Base-by-base conservation (phyloP, 1,140 invertebrate genomes). In the Conus ventricosus region DNA sequence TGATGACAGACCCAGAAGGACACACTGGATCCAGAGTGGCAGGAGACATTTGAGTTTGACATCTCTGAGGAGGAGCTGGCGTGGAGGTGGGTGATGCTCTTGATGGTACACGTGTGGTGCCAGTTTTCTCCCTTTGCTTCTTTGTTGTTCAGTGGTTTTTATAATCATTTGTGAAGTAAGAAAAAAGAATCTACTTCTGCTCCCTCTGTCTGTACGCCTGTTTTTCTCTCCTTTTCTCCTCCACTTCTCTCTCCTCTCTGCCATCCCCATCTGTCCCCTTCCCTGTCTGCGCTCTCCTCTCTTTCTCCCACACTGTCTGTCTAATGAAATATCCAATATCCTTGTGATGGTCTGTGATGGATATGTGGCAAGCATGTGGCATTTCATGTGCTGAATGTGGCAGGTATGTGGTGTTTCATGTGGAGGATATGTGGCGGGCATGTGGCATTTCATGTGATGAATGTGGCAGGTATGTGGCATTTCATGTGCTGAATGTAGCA, bases 41-140 rank as follows among this genome's bases (percentile, higher is more conserved):
- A 92, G n/a, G 93, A 94, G 88, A 93, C 92, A 8, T 94, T 94
- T 91, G 92, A 94, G 87, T 94, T 93, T 91, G 67, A 87, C 13
- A 85, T 94, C 8, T 86, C 92, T 80, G 51, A 89, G 67, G 93
- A 94, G 85, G 94, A 94, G 82, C 90, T 94, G 53, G 78, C 81
- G 7, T 89, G 90, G 76, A 93, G 93, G 94, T 94, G 88, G 88
- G 87, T 89, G 11, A 25, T 39, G 23, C 80, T 25, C 27, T 8
- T 67, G 39, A 39, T 39, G 39, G 39, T 39, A 39, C 39, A 39
- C 39, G 39, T 60, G 57, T 8, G 57, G 57, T 60, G 1, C 57
- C 13, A 13, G 8, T 60, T 8, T 60, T 15, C 57, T 0, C 57
- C 15, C 57, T 60, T 15, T 8, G 57, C 57, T 2, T 8, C 57